Conservation (phyloP, 2,888 invertebrate genomes). For the Julus scanicus region DNA sequence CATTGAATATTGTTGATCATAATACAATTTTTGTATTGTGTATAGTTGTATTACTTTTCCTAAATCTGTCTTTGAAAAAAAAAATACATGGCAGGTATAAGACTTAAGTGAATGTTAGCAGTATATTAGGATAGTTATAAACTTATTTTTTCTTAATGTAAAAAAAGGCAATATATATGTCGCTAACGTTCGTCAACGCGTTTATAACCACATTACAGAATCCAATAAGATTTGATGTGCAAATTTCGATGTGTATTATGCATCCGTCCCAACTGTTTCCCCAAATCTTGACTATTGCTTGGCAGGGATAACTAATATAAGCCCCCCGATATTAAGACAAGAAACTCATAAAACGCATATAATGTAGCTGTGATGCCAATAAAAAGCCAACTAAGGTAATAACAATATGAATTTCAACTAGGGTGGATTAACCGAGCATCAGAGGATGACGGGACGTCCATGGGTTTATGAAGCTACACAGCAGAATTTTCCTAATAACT, state of each 20-base stretch:
- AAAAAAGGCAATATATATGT: neutral
- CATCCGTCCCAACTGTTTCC: neutral
- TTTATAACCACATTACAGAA: neutral
- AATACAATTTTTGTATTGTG: no score
- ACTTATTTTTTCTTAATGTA: neutral
- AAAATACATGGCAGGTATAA: no score
- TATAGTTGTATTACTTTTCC: no score
- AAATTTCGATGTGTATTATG: neutral
- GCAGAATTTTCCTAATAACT: constrained; percentile 1
- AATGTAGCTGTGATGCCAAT: constrained; percentile 7
- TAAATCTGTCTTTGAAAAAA: no score
- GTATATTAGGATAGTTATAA: no score
- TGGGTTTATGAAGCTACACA: neutral
- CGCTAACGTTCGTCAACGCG: neutral
- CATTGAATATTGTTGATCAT: no score
- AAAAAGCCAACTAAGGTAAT: neutral
- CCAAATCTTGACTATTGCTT: neutral
- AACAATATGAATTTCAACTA: constrained; percentile 12
- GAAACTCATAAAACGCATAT: neutral
- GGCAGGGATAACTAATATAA: neutral
- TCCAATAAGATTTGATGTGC: neutral
- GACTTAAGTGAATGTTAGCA: no score
- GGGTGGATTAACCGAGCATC: neutral
- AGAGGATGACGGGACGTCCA: neutral
- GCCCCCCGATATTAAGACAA: neutral